These are phyloP conservation scores for Polia nebulosa DNA, from an alignment of 2,888 invertebrate species.

Conservation along the genomic window DNA sequence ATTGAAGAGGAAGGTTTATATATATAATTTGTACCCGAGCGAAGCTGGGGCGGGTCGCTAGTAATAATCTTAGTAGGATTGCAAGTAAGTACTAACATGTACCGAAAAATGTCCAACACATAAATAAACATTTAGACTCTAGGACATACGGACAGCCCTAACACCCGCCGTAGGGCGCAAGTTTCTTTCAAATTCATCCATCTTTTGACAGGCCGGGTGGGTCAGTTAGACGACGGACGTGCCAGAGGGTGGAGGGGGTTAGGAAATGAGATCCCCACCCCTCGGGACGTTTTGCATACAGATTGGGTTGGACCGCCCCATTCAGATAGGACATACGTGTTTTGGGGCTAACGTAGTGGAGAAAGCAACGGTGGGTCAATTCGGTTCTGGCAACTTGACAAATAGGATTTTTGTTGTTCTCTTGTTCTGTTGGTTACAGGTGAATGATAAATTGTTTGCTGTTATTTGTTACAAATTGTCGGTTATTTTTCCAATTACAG, in stretches of 20 bases:
- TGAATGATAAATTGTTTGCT: not conserved
- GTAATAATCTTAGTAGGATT: too few relatives aligned
- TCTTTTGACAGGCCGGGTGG: slow-evolving; percentile 70
- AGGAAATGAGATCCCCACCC: slow-evolving; percentile 71
- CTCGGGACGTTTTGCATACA: slow-evolving; percentile 75
- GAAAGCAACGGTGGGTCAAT: slow-evolving; percentile 37
- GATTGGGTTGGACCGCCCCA: slow-evolving; percentile 66
- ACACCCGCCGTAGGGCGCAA: slow-evolving; percentile 54
- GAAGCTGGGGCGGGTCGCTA: too few relatives aligned
- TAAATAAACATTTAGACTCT: not conserved
- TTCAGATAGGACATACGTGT: slow-evolving; percentile 66
- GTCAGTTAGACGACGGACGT: slow-evolving; percentile 67
- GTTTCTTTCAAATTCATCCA: slow-evolving; percentile 72
- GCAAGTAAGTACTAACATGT: not conserved
- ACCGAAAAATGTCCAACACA: not conserved
- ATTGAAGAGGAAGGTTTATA: too few relatives aligned
- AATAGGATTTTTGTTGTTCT: slow-evolving; percentile 26
- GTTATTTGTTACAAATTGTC: not conserved
- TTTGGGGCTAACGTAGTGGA: slow-evolving; percentile 44
- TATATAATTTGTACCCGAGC: too few relatives aligned
- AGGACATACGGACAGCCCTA: slow-evolving; percentile 50
- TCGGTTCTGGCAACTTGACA: slow-evolving; percentile 48
- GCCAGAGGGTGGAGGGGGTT: slow-evolving; percentile 41
- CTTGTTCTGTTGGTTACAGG: slow-evolving; percentile 27
- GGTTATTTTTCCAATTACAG: too few relatives aligned